Evolutionary conservation across 2,113 vertebrate genomes (phyloP), one percentile per base, ranked within the genome.

Genomic region (Bolborhynchus lineola): DNA sequence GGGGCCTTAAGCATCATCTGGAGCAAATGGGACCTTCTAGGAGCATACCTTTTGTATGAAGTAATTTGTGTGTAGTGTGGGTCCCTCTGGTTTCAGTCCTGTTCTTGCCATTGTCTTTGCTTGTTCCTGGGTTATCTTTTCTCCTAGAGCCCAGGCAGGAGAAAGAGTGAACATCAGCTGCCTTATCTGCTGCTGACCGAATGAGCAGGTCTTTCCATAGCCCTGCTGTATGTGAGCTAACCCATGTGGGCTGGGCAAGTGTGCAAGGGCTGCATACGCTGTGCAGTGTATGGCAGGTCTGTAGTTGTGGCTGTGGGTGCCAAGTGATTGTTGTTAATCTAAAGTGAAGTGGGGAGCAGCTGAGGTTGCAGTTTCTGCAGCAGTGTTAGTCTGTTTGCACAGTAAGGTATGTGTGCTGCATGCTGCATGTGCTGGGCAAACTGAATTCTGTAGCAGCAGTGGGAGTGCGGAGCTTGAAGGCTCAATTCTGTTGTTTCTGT

Each of bases 341-440:
- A 11, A 20, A 35, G 29, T 2, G 13, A 83, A 82, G 80, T 26
- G 57, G 53, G 81, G n/a, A 95, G 49, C 59, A 46, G 82, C 62
- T 4, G 49, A 80, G 41, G 49, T 28, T 77, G 91, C 46, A 29
- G 57, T 28, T 79, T 70, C 78, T 62, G 70, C 16, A 13, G 87
- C 3, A 6, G 1, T 42, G 4, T 17, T 26, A 18, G n/a, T 14
- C 41, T 55, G n/a, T 1, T 11, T 23, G n/a, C 49, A 26, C 0
- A 1, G 53, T 9, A 37, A 47, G 53, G 35, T 26, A 26, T 75
- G 29, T 71, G 37, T 67, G 53, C 60, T 68, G 3, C 33, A 24
- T 10, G 65, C 60, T 86, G 69, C 71, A 6, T 44, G 63, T 71
- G 65, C 75, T 35, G 49, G 63, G 42, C 49, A 64, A 35, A 9